Evolutionary conservation across 2,888 invertebrate species (phyloP), one percentile per base, ranked within the genome.

Genomic region (Drosophila recens): DNA sequence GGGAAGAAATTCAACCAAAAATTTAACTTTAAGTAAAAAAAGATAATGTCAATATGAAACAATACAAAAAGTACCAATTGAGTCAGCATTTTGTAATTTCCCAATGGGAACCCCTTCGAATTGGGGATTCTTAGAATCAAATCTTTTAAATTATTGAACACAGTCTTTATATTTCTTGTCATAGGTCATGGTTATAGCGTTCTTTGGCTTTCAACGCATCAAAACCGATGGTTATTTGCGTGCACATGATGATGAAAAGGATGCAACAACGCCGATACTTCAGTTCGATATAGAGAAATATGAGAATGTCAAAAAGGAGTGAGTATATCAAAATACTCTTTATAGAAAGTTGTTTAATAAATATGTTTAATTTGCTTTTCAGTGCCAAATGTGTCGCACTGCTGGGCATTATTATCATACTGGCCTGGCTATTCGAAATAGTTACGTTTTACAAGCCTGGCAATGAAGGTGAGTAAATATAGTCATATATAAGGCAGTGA

Each of bases 381-480:
- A 93, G 93, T 62, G 91, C 92, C 20, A 92, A 91, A 68, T 92
- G 92, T 68, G 91, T 92, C 0, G 89, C 90, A 27, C 79, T 95
- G 42, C 93, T 96, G 6, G 95, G 95, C 61, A 93, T 94, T 68
- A 94, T 96, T 71, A 95, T 96, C 94, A 95, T 95, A 0, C 92
- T 95, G 10, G 95, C 95, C 54, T 96, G 96, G 96, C 93, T 94
- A 34, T 93, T 96, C 90, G 96, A 96, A 91, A 93, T 96, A 73
- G 94, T 96, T 0, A 95, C 96, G 0, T 96, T 54, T 54, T 93
- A 93, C 91, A 91, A 91, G 13, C 90, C 91, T 13, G 90, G 90
- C 9, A 88, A 82, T 4, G 86, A 86, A 58, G 84, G 86, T 64
- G 57, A 38, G 34, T 13, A 6, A 46, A 17, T 6, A 13, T 23